A percentile compares a stretch with the other conserved stretches of the same genome.
Evolutionary conservation across 2,888 invertebrate species (phyloP).

Genomic region (Xestia c-nigrum): DNA sequence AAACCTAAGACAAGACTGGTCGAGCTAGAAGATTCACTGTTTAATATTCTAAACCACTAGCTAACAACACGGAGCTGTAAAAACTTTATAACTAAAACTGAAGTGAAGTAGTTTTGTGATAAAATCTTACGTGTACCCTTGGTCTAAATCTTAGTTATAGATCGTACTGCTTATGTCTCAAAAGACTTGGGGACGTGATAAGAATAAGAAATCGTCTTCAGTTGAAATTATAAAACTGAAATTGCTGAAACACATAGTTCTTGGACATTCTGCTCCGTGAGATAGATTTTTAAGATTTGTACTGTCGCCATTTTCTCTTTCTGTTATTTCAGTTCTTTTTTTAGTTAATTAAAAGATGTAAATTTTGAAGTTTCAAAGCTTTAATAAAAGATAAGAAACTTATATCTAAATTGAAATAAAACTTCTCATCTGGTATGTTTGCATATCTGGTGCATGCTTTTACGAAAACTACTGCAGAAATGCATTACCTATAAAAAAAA

Average conservation of each 20-base stretch:
- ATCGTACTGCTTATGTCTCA: background rate
- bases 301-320: too few relatives aligned
- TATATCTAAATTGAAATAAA: background rate
- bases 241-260: background rate
- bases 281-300: background rate
- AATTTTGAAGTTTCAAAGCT: too few relatives aligned
- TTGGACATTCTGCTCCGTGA: background rate
- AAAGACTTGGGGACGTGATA: background rate
- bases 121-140: background rate
- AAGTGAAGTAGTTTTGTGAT: constrained; percentile 1
- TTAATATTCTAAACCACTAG: constrained; percentile 11
- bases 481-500: background rate
- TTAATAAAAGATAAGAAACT: background rate
- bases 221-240: background rate
- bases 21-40: background rate
- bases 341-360: background rate
- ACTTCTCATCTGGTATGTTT: background rate
- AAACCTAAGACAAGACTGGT: background rate
- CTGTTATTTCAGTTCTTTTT: background rate
- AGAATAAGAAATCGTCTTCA: too few relatives aligned
- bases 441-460: background rate
- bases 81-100: background rate
- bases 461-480: background rate
- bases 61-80: background rate
- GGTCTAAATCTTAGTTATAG: background rate